These are phyloP conservation scores for Fistularia commersonii DNA, from an alignment of 2,797 vertebrate genomes.

Conservation along the genomic window DNA sequence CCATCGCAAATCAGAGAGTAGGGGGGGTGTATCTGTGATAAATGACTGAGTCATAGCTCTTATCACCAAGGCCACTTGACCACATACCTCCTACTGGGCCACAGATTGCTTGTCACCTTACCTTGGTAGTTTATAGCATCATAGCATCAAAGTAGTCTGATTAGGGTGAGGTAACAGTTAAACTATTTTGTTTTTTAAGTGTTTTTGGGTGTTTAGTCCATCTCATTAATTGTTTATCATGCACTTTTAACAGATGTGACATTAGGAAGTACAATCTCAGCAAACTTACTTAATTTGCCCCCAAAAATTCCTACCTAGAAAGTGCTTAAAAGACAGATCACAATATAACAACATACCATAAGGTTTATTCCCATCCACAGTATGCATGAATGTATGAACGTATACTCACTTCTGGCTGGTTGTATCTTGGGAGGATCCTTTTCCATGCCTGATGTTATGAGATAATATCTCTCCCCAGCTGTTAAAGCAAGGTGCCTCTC, in stretches of 20 bases:
- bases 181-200: not conserved
- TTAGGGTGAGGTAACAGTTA: constrained; percentile 12
- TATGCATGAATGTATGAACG: constrained; percentile 49
- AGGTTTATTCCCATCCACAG: constrained; percentile 24
- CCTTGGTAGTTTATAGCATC: constrained; percentile 27
- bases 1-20: constrained; percentile 33
- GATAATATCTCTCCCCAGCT: constrained; percentile 74
- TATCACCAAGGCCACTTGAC: constrained; percentile 71
- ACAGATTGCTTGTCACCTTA: constrained; percentile 31
- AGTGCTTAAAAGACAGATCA: constrained; percentile 33
- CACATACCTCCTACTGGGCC: constrained; percentile 52
- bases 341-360: constrained; percentile 30
- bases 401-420: constrained; percentile 48
- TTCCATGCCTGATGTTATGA: constrained; percentile 67
- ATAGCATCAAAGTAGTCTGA: constrained; percentile 29
- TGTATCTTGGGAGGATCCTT: constrained; percentile 71
- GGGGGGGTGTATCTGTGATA: constrained; percentile 47
- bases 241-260: no score
- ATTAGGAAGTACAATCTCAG: no score
- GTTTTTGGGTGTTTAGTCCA: no score
- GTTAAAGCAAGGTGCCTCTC: constrained; percentile 73
- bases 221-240: no score
- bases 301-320: no score
- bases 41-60: constrained; percentile 57
- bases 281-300: no score